Base-by-base conservation (phyloP, 1,140 invertebrate genomes). In the Ceratoteleas bidentatus region DNA sequence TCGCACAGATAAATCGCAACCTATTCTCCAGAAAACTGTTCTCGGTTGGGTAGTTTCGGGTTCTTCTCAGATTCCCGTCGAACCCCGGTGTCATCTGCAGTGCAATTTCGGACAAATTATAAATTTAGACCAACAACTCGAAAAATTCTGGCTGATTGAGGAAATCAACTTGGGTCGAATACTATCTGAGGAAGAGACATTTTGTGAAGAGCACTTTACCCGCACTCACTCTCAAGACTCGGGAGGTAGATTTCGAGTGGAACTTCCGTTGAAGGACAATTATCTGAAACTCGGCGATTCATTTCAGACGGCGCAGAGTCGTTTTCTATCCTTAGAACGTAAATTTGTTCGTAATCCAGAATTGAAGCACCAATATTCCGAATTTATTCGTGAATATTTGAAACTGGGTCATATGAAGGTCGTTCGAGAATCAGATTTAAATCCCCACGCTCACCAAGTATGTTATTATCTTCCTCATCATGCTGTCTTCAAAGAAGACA, bases 171-270 rank as follows among this genome's bases (percentile, higher is more conserved):
- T 6, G 6, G 24, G 36, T 16, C 40, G 58, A 3, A n/a, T 61
- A 4, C 6, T 47, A 7, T 47, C 58, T n/a, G 13, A 0, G 2
- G 66, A 70, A n/a, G 66, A 72, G 14, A 11, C 14, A 10, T 8
- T n/a, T 9, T 72, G 69, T 34, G 85, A 86, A 73, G 49, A 69
- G 10, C 58, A 82, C 65, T 87, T 84, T 73, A 10, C 58, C n/a
- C 24, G 77, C 40, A 85, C 65, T 32, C 79, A 80, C 8, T 70
- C 33, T 9, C 73, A 85, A 6, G 65, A 83, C 52, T 34, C 36
- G 5, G 54, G 78, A 15, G 85, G 87, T n/a, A 56, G 73, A 54
- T 88, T 85, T 45, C 34, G 78, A 6, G 84, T 88, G 7, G 43
- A 36, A 38, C 54, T 87, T 38, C 85, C 85, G 6, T 80, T 88